These are phyloP conservation scores for Trachymyrmex septentrionalis DNA, from an alignment of 1,140 invertebrate species.

Conservation along the genomic window DNA sequence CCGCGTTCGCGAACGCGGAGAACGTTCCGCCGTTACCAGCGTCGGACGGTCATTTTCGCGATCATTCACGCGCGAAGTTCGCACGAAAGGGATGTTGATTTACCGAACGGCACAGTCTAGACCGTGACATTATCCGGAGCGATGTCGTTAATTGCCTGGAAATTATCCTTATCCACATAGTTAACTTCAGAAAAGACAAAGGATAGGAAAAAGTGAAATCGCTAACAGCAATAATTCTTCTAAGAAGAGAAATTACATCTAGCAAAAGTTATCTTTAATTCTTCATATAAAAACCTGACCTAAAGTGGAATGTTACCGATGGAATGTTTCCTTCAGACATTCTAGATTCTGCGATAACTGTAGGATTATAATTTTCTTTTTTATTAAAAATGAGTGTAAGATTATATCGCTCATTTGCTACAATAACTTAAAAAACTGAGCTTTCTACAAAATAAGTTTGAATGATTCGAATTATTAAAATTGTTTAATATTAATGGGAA, in stretches of 20 bases:
- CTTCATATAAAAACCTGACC: background rate
- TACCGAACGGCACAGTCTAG: background rate
- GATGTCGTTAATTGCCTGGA: slow-evolving; percentile 14
- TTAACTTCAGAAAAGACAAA: background rate
- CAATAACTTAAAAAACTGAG: too few relatives aligned
- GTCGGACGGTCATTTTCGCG: slow-evolving; percentile 33
- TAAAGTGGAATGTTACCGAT: background rate
- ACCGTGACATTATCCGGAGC: background rate
- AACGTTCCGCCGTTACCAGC: slow-evolving; percentile 16
- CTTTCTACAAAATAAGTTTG: too few relatives aligned
- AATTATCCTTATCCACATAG: background rate
- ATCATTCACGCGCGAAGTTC: slow-evolving; percentile 19
- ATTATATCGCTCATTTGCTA: too few relatives aligned
- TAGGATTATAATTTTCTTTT: background rate
- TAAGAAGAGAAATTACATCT: background rate
- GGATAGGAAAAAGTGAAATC: background rate
- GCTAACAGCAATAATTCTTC: background rate
- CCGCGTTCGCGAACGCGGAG: slow-evolving; percentile 27
- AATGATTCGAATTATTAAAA: too few relatives aligned
- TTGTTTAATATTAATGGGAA: too few relatives aligned
- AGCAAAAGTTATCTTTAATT: background rate
- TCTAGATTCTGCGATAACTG: background rate
- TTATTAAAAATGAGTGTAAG: background rate
- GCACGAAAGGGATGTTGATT: slow-evolving; percentile 13
- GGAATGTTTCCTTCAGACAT: background rate